These are phyloP conservation scores for Dynastes tityus DNA, from an alignment of 2,888 invertebrate species.

Conservation along the genomic window DNA sequence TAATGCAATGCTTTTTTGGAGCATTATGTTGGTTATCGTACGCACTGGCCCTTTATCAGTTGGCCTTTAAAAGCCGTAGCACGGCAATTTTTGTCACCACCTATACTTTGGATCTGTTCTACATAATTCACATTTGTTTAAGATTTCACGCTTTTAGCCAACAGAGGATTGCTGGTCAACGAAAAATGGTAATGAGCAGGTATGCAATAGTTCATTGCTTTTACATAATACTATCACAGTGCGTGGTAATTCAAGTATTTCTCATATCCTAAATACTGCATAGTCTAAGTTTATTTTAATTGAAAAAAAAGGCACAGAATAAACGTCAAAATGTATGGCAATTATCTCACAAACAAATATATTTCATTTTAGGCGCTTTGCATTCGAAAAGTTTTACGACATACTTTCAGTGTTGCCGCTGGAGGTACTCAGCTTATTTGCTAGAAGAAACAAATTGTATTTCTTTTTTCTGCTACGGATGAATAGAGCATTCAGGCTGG, in stretches of 20 bases:
- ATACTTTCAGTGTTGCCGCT: constrained; percentile 52
- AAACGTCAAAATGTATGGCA: no score
- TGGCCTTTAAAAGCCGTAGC: constrained; percentile 52
- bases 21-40: constrained; percentile 51
- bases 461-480: constrained; percentile 47
- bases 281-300: no score
- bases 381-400: constrained; percentile 49
- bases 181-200: no score
- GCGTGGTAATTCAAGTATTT: no score
- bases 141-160: constrained; percentile 54
- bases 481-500: constrained; percentile 53
- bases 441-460: background rate
- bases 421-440: constrained; percentile 49
- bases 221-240: background rate
- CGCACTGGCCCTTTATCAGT: constrained; percentile 52
- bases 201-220: no score
- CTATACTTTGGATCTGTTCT: constrained; percentile 55
- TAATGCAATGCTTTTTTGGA: constrained; percentile 47
- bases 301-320: no score
- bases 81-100: constrained; percentile 41
- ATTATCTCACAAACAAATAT: no score
- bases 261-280: no score
- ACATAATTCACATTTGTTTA: constrained; percentile 52
- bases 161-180: constrained; percentile 36
- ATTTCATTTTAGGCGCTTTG: constrained; percentile 47